A percentile compares a stretch with the other conserved stretches of the same genome.
phyloP scores from a whole-genome alignment of 2,797 vertebrate genomes.

The Periparus ater region DNA sequence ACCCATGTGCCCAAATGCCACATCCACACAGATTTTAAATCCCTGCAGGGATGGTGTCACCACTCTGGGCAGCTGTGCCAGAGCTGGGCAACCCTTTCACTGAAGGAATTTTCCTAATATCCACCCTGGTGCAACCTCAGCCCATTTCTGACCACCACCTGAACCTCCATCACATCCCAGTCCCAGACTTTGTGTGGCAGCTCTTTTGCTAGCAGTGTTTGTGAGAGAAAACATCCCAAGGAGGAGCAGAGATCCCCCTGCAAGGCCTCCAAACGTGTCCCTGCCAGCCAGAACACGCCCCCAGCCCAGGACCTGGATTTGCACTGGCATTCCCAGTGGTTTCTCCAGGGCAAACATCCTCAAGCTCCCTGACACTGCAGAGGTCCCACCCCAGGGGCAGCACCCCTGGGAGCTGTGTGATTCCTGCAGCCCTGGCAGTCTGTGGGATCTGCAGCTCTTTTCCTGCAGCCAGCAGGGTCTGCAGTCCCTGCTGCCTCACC shows the following conservation, averaged over 20 bases:
- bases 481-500: background rate
- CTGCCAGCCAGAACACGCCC: accelerated
- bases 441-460: background rate
- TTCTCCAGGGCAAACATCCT: background rate
- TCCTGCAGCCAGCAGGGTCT: background rate
- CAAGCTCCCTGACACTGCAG: background rate
- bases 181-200: accelerated
- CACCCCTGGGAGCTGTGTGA: background rate
- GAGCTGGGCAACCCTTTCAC: background rate
- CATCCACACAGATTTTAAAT: background rate
- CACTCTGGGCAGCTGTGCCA: background rate
- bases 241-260: background rate
- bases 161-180: background rate
- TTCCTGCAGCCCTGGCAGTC: accelerated
- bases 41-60: background rate
- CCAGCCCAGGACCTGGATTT: background rate
- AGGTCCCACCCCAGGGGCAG: background rate
- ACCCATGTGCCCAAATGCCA: background rate
- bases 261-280: background rate
- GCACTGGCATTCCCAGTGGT: accelerated
- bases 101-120: background rate
- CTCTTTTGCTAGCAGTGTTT: background rate
- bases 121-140: background rate
- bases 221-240: background rate
- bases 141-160: background rate